Percentiles rank a stretch among this genome's conserved stretches.
Conservation (phyloP, 2,888 invertebrate genomes). For the Acanthosepion esculentum region DNA sequence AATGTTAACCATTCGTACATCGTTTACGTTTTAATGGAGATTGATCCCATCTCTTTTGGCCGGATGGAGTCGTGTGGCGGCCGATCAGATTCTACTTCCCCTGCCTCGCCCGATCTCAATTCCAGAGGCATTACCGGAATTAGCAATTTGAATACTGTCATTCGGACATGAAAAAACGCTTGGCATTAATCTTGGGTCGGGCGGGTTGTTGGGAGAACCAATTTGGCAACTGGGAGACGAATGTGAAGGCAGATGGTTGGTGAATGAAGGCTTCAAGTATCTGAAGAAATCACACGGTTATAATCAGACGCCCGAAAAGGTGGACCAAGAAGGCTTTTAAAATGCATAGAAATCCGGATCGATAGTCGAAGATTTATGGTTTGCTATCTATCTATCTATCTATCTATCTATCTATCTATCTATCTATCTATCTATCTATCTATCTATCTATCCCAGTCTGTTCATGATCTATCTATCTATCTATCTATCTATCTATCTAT, state of each 20-base stretch:
- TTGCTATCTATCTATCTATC: background rate
- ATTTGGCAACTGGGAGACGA: background rate
- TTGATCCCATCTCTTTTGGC: background rate
- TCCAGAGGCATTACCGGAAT: slow-evolving; percentile 10
- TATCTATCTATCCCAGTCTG: too few species aligned
- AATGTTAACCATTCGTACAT: background rate
- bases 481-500: background rate
- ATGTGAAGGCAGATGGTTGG: background rate
- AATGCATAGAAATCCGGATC: background rate
- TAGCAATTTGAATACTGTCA: slow-evolving; percentile 33
- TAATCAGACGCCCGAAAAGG: background rate
- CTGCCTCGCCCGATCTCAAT: background rate
- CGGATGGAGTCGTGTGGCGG: background rate
- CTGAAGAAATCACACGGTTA: background rate
- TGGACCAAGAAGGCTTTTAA: background rate
- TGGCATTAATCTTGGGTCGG: background rate
- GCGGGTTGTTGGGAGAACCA: background rate
- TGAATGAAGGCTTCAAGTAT: background rate
- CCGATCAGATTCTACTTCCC: background rate
- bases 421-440: background rate
- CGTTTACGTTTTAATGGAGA: slow-evolving; percentile 33
- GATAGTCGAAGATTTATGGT: background rate
- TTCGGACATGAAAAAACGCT: slow-evolving; percentile 21
- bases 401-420: background rate
- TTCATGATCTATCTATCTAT: background rate